Base-by-base conservation (phyloP, 64 coral and sea anemone genomes). In the Actinia tenebrosa region DNA sequence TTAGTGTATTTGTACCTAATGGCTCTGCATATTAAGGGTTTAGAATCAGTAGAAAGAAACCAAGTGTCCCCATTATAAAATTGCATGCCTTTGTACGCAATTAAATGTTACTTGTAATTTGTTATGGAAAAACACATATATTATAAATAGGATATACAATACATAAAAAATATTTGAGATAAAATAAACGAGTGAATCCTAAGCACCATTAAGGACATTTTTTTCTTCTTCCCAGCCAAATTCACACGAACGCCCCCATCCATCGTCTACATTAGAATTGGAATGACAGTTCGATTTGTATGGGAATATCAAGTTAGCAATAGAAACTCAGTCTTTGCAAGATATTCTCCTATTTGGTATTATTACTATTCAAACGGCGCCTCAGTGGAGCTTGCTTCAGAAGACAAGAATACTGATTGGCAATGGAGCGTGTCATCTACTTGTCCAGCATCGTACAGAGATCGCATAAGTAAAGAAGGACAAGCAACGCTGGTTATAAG, bases 341-440 rank as follows among this genome's bases (percentile, higher is more conserved):
- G 37, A n/a, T 84, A 84, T 11, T 84, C 82, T 13, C 82, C 82
- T 16, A 84, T 52, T 3, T 84, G 82, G 82, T 56, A 47, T 26
- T 52, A 46, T 3, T 84, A 84, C 82, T 56, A 84, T 53, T 44
- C 43, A 7, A 46, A 80, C 18, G 79, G 79, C 22, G 17, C 42
- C 2, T 80, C 79, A 80, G 82, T 84, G 1, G 17, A 84, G 25
- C 16, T 84, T 9, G 82, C 82, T 84, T 84, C 47, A 27, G 82
- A 84, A 52, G 53, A 84, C 14, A 84, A 84, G 7, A 84, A 26
- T n/a, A 18, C 44, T 26, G 50, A 11, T 0, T 84, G 82, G 82
- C n/a, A 17, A 2, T 84, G 82, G 82, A 42, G 20, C 15, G 47
- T 59, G 17, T 54, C 82, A 2, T 18, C n/a, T 54, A 84, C 82